These are phyloP conservation scores for Mylabris sibirica DNA, from an alignment of 2,888 invertebrate genomes.

Conservation along the genomic window DNA sequence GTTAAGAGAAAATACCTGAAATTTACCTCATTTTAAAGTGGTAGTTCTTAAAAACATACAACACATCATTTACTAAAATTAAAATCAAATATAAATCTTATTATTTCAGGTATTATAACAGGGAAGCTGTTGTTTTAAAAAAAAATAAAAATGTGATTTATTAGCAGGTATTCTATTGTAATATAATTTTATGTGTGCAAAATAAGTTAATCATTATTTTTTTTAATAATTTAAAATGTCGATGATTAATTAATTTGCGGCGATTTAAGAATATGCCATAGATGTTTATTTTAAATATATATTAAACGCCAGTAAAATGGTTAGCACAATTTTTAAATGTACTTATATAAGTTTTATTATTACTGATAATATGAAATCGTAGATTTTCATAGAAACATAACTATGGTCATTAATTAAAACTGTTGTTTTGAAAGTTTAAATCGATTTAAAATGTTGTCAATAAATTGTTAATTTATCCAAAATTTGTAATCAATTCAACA, in stretches of 20 bases:
- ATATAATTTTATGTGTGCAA: constrained; percentile 18
- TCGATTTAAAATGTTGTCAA: constrained; percentile 23
- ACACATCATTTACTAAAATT: constrained; percentile 22
- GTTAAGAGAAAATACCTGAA: constrained; percentile 17
- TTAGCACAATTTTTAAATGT: constrained; percentile 44
- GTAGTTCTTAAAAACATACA: constrained; percentile 11
- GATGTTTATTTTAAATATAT: constrained; percentile 26
- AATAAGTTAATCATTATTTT: neutral
- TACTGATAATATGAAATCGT: constrained; percentile 32
- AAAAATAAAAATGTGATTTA: constrained; percentile 28
- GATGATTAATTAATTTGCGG: neutral
- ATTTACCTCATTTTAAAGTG: constrained; percentile 39
- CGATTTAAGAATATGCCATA: constrained; percentile 6
- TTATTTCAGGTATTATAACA: neutral
- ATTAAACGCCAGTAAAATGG: constrained; percentile 36
- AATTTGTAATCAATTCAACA: neutral
- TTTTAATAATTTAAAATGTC: neutral
- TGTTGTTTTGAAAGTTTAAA: constrained; percentile 18
- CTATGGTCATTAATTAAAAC: constrained; percentile 22
- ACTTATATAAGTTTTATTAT: constrained; percentile 37
- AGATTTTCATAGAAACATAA: constrained; percentile 21
- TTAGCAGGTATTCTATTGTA: constrained; percentile 32
- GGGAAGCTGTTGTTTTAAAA: neutral
- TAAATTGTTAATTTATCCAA: constrained; percentile 21
- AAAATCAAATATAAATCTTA: constrained; percentile 12